These are phyloP conservation scores for Bergia sp. DNA, from an alignment of 92 coral and sea anemone genomes.

Conservation along the genomic window DNA sequence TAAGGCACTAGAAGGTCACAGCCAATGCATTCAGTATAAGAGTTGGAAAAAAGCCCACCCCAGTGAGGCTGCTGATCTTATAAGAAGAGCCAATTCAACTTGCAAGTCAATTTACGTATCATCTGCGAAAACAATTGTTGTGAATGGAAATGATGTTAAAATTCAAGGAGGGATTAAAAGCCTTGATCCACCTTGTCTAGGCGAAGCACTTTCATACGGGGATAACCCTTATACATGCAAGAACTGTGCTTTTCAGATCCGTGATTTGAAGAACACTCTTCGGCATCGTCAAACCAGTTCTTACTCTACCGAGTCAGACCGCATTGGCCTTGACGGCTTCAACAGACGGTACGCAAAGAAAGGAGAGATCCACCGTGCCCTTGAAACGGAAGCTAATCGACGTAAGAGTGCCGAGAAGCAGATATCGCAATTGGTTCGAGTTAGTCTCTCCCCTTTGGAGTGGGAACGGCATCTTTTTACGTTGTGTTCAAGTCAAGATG, in stretches of 20 bases:
- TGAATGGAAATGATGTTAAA: not conserved
- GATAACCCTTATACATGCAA: slow-evolving; percentile 12
- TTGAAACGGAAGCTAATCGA: slow-evolving; percentile 13
- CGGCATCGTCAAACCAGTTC: not conserved
- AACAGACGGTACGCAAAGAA: slow-evolving; percentile 35
- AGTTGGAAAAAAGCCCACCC: slow-evolving; percentile 40
- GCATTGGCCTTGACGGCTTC: slow-evolving; percentile 43
- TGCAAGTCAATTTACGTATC: slow-evolving; percentile 1
- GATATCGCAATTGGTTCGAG: slow-evolving; percentile 13
- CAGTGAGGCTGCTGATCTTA: slow-evolving; percentile 16
- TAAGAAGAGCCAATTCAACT: not conserved
- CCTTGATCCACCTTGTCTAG: slow-evolving; percentile 20
- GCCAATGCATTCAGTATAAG: slow-evolving; percentile 21
- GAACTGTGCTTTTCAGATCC: slow-evolving; percentile 5
- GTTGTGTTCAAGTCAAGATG: slow-evolving; percentile 40
- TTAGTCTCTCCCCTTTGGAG: slow-evolving; percentile 45
- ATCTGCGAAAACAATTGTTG: not conserved
- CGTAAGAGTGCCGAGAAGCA: slow-evolving; percentile 34
- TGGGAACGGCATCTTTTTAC: slow-evolving; percentile 33
- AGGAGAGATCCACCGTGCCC: slow-evolving; percentile 31
- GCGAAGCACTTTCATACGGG: not conserved
- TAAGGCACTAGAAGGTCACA: slow-evolving; percentile 41
- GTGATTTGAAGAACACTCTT: not conserved
- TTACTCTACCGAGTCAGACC: not conserved
- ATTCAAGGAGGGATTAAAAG: slow-evolving; percentile 13